Evolutionary conservation across 2,888 invertebrate species (phyloP).

Genomic region (Drosophila limbata): DNA sequence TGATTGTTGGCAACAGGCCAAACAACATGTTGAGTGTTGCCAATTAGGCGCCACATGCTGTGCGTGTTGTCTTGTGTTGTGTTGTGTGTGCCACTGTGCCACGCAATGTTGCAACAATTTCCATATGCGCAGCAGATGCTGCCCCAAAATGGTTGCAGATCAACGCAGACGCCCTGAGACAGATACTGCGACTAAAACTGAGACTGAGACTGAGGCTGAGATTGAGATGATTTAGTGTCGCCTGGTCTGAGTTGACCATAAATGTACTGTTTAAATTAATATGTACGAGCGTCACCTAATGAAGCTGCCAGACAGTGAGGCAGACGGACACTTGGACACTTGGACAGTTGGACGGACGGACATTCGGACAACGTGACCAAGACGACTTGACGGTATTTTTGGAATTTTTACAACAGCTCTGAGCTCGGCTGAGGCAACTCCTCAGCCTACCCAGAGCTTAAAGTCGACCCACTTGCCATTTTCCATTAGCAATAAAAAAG

Average conservation of each 20-base stretch:
- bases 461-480: conserved; percentile 42
- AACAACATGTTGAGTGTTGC: conserved; percentile 44
- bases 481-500: conserved; percentile 49
- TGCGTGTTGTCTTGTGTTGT: conserved; percentile 13
- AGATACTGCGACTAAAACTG: neutral
- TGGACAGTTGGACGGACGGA: conserved; percentile 1
- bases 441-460: conserved; percentile 9
- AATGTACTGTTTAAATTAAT: conserved; percentile 75
- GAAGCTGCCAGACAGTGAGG: conserved; percentile 48
- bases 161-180: conserved; percentile 40
- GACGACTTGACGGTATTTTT: conserved; percentile 69
- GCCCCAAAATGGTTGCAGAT: conserved; percentile 56
- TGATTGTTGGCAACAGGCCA: conserved; percentile 25
- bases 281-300: conserved; percentile 77
- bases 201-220: conserved; percentile 20
- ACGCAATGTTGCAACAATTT: conserved; percentile 57
- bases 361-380: conserved; percentile 63
- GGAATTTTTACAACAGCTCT: conserved; percentile 75
- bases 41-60: conserved; percentile 62
- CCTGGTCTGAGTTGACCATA: conserved; percentile 51
- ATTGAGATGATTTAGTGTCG: conserved; percentile 75
- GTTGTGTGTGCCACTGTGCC: conserved; percentile 21
- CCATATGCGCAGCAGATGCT: conserved; percentile 57
- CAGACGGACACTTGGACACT: conserved; percentile 5
- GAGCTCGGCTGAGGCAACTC: conserved; percentile 17